These are phyloP conservation scores for Drosophila tripunctata DNA, from an alignment of 2,888 invertebrate genomes.

Conservation along the genomic window DNA sequence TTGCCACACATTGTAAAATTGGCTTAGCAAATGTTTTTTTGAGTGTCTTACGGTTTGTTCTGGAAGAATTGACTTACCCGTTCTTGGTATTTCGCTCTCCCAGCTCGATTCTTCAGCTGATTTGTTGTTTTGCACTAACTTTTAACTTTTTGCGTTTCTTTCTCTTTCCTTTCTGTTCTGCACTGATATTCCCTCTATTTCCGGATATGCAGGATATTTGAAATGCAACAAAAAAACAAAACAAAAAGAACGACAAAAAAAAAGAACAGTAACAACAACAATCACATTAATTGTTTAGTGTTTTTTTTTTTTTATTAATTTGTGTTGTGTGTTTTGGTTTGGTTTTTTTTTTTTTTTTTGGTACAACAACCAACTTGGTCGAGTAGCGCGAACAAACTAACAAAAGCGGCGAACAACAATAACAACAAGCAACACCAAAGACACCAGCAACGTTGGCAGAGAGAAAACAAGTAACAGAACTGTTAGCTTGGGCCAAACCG, in stretches of 20 bases:
- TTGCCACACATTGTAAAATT: conserved; percentile 42
- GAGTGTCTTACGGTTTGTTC: conserved; percentile 37
- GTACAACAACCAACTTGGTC: conserved; percentile 66
- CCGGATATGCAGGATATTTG: conserved; percentile 15
- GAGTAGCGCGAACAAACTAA: conserved; percentile 68
- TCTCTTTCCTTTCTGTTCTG: conserved; percentile 1
- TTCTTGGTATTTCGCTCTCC: conserved; percentile 1
- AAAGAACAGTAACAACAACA: conserved; percentile 3
- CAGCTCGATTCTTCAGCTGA: neutral
- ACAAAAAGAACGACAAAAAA: conserved; percentile 17
- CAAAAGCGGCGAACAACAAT: conserved; percentile 49
- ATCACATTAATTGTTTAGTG: conserved; percentile 1
- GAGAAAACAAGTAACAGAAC: conserved; percentile 34
- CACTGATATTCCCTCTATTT: conserved; percentile 9
- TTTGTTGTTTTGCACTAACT: conserved; percentile 20
- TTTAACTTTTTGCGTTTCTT: conserved; percentile 4
- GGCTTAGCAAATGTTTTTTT: conserved; percentile 29
- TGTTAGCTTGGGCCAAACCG: neutral
- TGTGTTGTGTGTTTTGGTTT: too few species aligned
- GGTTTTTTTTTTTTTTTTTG: conserved; percentile 11
- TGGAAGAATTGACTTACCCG: conserved; percentile 47
- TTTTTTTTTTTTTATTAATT: neutral
- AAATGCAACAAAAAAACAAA: conserved; percentile 22
- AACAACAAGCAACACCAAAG: conserved; percentile 45
- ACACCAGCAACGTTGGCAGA: conserved; percentile 32